These are phyloP conservation scores for Collichthys lucidus DNA, from an alignment of 2,113 vertebrate genomes.

Conservation along the genomic window DNA sequence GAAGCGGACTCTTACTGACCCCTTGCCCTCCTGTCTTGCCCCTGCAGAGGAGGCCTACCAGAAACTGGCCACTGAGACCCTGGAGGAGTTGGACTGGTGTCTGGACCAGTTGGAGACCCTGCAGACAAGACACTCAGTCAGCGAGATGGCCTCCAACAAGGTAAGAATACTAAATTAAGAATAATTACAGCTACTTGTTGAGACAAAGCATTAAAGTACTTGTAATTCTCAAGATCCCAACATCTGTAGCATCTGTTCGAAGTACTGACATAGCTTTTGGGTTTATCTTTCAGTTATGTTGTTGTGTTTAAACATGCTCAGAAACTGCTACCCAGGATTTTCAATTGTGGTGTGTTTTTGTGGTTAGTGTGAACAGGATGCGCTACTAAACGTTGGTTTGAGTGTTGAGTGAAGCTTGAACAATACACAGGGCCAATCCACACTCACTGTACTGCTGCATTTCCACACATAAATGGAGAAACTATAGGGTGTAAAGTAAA, in stretches of 20 bases:
- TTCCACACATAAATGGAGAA: background rate
- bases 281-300: background rate
- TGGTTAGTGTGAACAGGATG: too few relatives aligned
- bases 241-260: background rate
- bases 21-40: conserved; percentile 90
- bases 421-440: background rate
- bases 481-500: background rate
- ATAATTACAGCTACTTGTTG: background rate
- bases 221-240: background rate
- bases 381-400: background rate
- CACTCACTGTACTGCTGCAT: background rate
- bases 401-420: background rate
- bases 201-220: background rate
- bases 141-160: conserved; percentile 99
- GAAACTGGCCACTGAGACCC: conserved; percentile 97
- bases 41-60: conserved; percentile 99
- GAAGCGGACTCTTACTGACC: conserved; percentile 90
- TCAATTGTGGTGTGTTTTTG: too few relatives aligned
- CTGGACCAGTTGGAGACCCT: conserved; percentile 98
- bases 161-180: too few relatives aligned
- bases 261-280: background rate
- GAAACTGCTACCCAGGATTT: conserved; percentile 39
- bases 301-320: background rate
- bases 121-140: conserved; percentile 97
- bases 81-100: conserved; percentile 99